phyloP scores from a whole-genome alignment of 2,888 invertebrate species.

The Aspidiotus rigidus region DNA sequence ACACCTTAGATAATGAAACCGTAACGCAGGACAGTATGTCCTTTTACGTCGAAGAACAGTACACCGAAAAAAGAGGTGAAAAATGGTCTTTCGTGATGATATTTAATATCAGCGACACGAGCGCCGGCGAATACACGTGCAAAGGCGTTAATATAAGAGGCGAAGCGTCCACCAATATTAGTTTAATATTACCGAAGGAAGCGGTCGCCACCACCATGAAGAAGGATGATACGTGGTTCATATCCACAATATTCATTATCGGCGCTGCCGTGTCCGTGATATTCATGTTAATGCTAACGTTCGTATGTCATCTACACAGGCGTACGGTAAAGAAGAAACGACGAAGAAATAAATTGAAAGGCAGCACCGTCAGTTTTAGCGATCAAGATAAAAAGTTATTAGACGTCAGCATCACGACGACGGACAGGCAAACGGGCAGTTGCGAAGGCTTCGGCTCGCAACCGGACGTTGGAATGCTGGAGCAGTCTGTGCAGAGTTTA shows the following conservation, averaged over 20 bases:
- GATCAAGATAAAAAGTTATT: constrained; percentile 81
- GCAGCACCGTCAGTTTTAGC: constrained; percentile 70
- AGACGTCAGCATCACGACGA: constrained; percentile 65
- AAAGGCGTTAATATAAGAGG: constrained; percentile 57
- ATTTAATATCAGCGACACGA: constrained; percentile 67
- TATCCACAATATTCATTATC: constrained; percentile 61
- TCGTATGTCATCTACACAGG: constrained; percentile 1
- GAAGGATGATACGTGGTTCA: constrained; percentile 61
- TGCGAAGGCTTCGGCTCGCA: constrained; percentile 59
- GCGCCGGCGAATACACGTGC: constrained; percentile 79
- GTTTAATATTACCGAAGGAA: constrained; percentile 57
- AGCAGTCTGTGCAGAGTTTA: constrained; percentile 40
- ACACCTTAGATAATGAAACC: constrained; percentile 38
- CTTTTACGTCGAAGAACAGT: constrained; percentile 35
- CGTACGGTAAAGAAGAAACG: constrained; percentile 45
- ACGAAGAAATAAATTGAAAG: constrained; percentile 55
- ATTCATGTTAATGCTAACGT: constrained; percentile 52
- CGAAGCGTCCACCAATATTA: constrained; percentile 48
- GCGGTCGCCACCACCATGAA: constrained; percentile 69
- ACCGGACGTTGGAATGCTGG: constrained; percentile 49
- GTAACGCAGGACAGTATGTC: constrained; percentile 38
- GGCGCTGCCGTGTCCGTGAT: constrained; percentile 60
- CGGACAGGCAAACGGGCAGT: constrained; percentile 45
- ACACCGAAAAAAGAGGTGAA: constrained; percentile 12
- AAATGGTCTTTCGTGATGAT: constrained; percentile 72